Evolutionary conservation across 1,140 invertebrate genomes (phyloP), one percentile per base, ranked within the genome.

Genomic region (Atta colombica): DNA sequence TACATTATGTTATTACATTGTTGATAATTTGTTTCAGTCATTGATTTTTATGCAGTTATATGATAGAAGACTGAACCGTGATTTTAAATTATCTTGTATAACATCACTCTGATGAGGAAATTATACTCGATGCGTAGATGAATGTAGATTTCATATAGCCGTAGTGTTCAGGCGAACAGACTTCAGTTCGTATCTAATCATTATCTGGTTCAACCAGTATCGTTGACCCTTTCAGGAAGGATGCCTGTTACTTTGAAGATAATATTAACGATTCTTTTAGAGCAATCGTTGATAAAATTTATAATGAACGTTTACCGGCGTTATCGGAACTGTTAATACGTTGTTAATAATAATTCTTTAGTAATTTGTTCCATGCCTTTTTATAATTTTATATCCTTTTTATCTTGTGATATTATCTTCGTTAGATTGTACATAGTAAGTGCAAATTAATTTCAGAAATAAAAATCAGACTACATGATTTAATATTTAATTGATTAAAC

Each of bases 181-280:
- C 58, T 60, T 66, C 10, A 66, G n/a, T 49, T 45, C 39, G 51
- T 65, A 69, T 72, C 65, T 81, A 80, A 58, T 80, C 49, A 55
- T 78, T 77, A 85, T 77, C 49, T 60, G 21, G 65, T 61, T 63
- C 39, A 74, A 63, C 25, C 69, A 74, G 69, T 84, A 74, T 61
- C 66, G 55, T 84, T 63, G 55, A 84, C 71, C 58, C 39, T 84
- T 74, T 84, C 69, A 61, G 68, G 69, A 74, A 84, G 69, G 45
- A 74, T 74, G 39, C 6, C 21, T 60, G 55, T 82, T 82, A 35
- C 8, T 4, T 74, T 61, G 55, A 84, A 74, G 80, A 84, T 84
- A 84, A 61, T 21, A 84, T 74, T 28, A 74, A 74, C 49, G 39
- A 84, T 84, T 84, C 25, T 84, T 84, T 84, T 61, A 35, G 68